phyloP scores from a whole-genome alignment of 37 sponge, comb jelly and placozoan genomes.

The Tethya wilhelma region DNA sequence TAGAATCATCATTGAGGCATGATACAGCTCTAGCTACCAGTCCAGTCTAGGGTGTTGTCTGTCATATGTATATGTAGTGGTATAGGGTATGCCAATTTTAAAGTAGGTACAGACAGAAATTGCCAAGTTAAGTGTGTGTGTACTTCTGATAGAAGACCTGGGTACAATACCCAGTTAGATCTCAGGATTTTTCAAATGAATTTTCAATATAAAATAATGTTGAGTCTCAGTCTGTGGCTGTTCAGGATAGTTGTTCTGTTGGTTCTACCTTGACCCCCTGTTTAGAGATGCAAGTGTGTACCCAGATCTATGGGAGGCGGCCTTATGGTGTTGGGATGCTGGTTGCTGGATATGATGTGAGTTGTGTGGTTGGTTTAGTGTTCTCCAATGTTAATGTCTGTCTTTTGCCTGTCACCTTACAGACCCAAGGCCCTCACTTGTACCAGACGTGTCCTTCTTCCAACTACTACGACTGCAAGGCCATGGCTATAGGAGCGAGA shows the following conservation, averaged over 20 bases:
- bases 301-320: conserved; percentile 81
- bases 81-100: no score
- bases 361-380: neutral
- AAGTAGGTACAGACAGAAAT: no score
- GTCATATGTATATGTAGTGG: no score
- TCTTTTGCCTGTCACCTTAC: neutral
- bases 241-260: conserved; percentile 1
- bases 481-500: conserved; percentile 99
- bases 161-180: no score
- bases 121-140: no score
- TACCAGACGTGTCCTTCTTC: conserved; percentile 97
- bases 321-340: conserved; percentile 98
- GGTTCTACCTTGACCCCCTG: conserved; percentile 41
- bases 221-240: no score
- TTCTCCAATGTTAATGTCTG: neutral
- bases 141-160: no score
- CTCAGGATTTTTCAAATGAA: no score
- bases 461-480: conserved; percentile 96
- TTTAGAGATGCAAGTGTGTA: conserved; percentile 83
- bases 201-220: neutral
- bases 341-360: conserved; percentile 96
- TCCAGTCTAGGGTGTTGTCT: no score
- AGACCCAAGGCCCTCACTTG: conserved; percentile 89
- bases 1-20: no score
- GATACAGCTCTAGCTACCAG: no score